Percentiles rank a stretch among this genome's conserved stretches.
Conservation (phyloP, 2,888 invertebrate genomes). For the Ptilodon capucinus region DNA sequence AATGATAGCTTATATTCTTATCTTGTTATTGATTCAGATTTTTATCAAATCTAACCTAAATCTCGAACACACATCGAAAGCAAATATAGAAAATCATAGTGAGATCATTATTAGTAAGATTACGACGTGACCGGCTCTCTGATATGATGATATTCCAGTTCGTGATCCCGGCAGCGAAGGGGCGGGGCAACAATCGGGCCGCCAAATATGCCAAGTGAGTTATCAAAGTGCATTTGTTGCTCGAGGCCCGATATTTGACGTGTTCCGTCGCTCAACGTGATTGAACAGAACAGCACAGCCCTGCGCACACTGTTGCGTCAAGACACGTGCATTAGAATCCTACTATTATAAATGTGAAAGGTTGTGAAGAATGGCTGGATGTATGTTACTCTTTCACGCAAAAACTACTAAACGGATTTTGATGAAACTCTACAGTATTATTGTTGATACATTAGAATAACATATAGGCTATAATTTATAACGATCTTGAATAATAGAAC, state of each 20-base stretch:
- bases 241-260: constrained; percentile 52
- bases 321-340: no score
- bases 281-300: background rate
- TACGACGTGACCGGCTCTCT: background rate
- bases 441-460: no score
- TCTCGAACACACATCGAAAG: background rate
- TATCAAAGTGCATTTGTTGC: constrained; percentile 55
- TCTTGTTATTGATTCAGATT: background rate
- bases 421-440: no score
- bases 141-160: constrained; percentile 20
- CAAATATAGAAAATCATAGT: background rate
- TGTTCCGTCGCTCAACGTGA: constrained; percentile 8
- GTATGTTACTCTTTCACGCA: no score
- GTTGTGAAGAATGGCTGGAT: no score
- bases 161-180: constrained; percentile 12
- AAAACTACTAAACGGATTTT: no score
- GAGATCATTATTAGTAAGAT: background rate
- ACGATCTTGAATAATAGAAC: no score
- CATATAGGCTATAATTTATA: no score
- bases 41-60: background rate
- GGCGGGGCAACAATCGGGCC: constrained; percentile 48
- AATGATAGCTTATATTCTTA: background rate
- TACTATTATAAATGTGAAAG: no score
- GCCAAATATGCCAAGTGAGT: constrained; percentile 62
- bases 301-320: no score